phyloP scores from a whole-genome alignment of 2,113 vertebrate species.

The Thunnus maccoyii region DNA sequence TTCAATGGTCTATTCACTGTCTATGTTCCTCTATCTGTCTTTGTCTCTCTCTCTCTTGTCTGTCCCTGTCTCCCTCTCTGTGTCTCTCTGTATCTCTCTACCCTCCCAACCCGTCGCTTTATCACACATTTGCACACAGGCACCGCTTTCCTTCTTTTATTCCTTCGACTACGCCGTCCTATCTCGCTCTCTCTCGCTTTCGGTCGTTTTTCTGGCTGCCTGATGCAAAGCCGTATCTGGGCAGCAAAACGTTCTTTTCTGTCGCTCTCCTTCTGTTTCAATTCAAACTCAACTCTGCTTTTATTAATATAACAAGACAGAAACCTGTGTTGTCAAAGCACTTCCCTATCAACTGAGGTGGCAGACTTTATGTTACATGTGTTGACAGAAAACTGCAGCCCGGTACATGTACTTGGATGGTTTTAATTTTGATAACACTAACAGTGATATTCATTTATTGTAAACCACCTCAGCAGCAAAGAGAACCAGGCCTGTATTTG shows the following conservation, averaged over 20 bases:
- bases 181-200: slow-evolving; percentile 31
- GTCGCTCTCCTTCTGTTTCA: slow-evolving; percentile 39
- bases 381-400: slow-evolving; percentile 10
- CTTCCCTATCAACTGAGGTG: neutral
- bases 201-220: slow-evolving; percentile 22
- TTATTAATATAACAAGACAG: slow-evolving; percentile 47
- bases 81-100: slow-evolving; percentile 40
- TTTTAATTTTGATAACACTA: neutral
- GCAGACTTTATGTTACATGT: neutral
- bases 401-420: neutral
- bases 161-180: slow-evolving; percentile 39
- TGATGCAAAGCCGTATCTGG: slow-evolving; percentile 52
- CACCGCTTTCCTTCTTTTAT: slow-evolving; percentile 52
- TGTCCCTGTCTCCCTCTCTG: slow-evolving; percentile 16
- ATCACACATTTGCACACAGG: slow-evolving; percentile 74
- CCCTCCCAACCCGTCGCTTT: slow-evolving; percentile 48
- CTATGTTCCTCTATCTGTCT: slow-evolving; percentile 51
- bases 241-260: slow-evolving; percentile 16
- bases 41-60: slow-evolving; percentile 35
- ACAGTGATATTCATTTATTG: neutral
- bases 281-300: slow-evolving; percentile 25
- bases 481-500: neutral
- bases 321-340: slow-evolving; percentile 33
- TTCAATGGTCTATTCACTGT: slow-evolving; percentile 41
- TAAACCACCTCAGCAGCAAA: neutral